Evolutionary conservation across 53 echinoderm and acorn worm species (phyloP).

Genomic region (Hippasteria phrygiana): DNA sequence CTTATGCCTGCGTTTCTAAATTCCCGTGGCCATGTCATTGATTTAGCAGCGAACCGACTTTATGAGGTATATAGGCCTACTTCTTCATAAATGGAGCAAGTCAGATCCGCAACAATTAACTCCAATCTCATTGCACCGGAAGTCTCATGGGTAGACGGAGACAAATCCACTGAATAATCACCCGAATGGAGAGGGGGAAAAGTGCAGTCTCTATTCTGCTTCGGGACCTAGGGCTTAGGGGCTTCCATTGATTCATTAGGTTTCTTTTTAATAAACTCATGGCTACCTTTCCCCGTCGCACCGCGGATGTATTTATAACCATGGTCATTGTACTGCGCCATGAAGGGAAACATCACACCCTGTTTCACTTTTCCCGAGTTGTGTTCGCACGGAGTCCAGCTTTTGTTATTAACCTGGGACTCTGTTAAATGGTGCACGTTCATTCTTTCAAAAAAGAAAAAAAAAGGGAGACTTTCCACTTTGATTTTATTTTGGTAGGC

Average conservation of each 20-base stretch:
- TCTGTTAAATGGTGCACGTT: constrained; percentile 14
- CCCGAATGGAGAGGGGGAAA: not conserved
- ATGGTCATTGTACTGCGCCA: not conserved
- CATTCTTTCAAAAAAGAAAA: not conserved
- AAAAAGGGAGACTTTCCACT: not conserved
- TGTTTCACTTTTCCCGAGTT: not conserved
- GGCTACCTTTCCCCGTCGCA: no score
- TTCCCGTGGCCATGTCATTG: no score
- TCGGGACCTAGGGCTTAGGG: not conserved
- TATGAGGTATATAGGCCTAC: no score
- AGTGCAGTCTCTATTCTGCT: not conserved
- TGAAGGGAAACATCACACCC: not conserved
- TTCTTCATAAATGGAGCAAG: no score
- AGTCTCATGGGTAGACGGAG: not conserved
- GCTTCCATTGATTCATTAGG: no score
- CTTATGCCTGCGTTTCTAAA: no score
- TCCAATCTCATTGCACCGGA: not conserved
- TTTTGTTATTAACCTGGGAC: not conserved
- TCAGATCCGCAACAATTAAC: not conserved
- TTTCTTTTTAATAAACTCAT: no score
- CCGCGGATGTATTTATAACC: no score
- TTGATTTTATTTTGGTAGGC: not conserved
- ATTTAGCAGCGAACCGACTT: no score
- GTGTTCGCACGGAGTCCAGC: not conserved
- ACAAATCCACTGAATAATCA: not conserved